phyloP scores from a whole-genome alignment of 2,888 invertebrate species.

The Machimus atricapillus region DNA sequence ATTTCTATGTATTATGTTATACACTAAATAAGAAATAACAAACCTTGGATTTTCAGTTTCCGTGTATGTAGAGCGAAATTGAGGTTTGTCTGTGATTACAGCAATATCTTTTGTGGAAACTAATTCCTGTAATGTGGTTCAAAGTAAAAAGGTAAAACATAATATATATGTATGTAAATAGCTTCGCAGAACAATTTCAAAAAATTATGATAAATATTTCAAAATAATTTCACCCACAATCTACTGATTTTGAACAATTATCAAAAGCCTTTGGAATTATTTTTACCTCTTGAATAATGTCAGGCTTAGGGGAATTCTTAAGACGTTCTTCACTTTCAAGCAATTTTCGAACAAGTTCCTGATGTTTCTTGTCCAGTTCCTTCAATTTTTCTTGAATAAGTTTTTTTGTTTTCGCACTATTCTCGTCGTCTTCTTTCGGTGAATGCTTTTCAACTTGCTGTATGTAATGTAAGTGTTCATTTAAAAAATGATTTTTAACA shows the following conservation, averaged over 20 bases:
- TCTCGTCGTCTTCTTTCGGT: constrained; percentile 47
- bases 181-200: not conserved
- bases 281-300: not conserved
- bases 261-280: not conserved
- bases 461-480: not conserved
- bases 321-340: constrained; percentile 48
- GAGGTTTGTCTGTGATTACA: not conserved
- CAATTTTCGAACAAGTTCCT: constrained; percentile 53
- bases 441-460: constrained; percentile 22
- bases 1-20: no score
- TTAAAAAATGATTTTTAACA: not conserved
- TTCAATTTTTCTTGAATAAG: constrained; percentile 54
- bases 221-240: no score
- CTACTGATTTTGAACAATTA: no score
- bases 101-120: not conserved
- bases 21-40: not conserved
- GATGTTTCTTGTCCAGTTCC: constrained; percentile 55
- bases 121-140: not conserved
- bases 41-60: not conserved
- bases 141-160: no score
- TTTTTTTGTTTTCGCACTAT: constrained; percentile 51
- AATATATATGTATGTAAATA: not conserved
- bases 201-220: no score
- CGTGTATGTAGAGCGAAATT: not conserved
- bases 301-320: not conserved